Base-by-base conservation (phyloP, 2,888 invertebrate genomes). In the Mactromeris polynyma region DNA sequence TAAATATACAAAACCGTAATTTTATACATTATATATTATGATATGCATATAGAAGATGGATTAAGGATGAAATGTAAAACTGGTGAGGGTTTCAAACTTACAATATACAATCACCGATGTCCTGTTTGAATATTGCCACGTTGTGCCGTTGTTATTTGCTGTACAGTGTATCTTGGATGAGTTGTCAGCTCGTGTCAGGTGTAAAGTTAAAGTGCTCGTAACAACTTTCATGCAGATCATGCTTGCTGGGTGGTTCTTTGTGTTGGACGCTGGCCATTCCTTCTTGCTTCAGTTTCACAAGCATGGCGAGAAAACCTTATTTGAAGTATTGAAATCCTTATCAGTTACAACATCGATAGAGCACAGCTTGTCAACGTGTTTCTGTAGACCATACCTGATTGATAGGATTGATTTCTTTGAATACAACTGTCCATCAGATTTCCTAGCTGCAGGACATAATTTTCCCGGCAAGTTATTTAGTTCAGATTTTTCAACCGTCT, bases 361-460 rank as follows among this genome's bases (percentile, higher is more conserved):
- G 21, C 21, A n/a, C 17, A 38, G n/a, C 31, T 80, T 89, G 73
- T 85, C 64, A 73, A 89, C 82, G 40, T 89, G 86, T 54, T 79
- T 82, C 73, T 89, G 89, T 38, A 89, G 21, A 3, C 89, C 89
- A 64, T 89, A 89, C 19, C 89, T 73, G 7, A 89, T 31, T 7
- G 86, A 79, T 11, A 89, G 46, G 86, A 89, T 89, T 0, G 89
- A 89, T 83, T 89, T 89, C 42, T 86, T 82, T 0, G 42, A 69
- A 58, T 85, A 85, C 46, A 88, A 26, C n/a, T 80, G 46, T 14
- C 88, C 81, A 26, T 80, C 42, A 54, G 46, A 73, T 26, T 38
- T 79, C 40, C 88, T 79, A 4, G 84, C 84, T 11, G 73, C 84
- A 33, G 88, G 79, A 73, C 85, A 88, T 36, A 88, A 88, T 42